These are phyloP conservation scores for Pandion haliaetus DNA, from an alignment of 2,113 vertebrate species.

Conservation along the genomic window DNA sequence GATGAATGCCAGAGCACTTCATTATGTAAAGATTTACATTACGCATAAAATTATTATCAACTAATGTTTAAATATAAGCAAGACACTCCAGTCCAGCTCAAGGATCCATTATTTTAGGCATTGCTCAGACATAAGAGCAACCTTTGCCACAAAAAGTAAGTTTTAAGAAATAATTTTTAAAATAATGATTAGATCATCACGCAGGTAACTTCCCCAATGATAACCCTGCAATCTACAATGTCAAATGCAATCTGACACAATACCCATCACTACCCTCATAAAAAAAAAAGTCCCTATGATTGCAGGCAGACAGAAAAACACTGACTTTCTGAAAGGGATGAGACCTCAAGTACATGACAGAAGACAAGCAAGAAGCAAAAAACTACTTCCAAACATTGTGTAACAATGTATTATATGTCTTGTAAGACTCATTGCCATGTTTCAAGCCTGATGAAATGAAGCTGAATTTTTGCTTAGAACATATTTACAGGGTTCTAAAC, in stretches of 20 bases:
- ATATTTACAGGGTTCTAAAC: not conserved
- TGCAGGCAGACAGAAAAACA: not conserved
- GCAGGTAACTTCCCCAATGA: not conserved
- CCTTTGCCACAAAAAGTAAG: not conserved
- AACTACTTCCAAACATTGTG: not conserved
- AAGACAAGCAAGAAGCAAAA: not conserved
- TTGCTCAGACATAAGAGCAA: not conserved
- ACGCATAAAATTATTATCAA: constrained; percentile 8
- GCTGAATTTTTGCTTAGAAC: not conserved
- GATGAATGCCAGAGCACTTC: constrained; percentile 26
- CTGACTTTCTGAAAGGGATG: not conserved
- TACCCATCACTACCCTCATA: not conserved
- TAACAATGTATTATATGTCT: not conserved
- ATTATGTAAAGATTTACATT: constrained; percentile 2
- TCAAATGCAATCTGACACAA: not conserved
- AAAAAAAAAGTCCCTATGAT: not conserved
- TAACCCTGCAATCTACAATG: not conserved
- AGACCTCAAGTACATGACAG: not conserved
- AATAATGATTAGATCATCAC: not conserved
- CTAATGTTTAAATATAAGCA: not conserved
- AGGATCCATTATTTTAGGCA: not conserved
- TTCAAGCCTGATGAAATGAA: not conserved
- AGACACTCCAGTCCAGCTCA: not conserved
- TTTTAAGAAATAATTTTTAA: not conserved
- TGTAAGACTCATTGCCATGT: not conserved